Evolutionary conservation across 2,113 vertebrate genomes (phyloP).

Genomic region (Glareola pratincola): DNA sequence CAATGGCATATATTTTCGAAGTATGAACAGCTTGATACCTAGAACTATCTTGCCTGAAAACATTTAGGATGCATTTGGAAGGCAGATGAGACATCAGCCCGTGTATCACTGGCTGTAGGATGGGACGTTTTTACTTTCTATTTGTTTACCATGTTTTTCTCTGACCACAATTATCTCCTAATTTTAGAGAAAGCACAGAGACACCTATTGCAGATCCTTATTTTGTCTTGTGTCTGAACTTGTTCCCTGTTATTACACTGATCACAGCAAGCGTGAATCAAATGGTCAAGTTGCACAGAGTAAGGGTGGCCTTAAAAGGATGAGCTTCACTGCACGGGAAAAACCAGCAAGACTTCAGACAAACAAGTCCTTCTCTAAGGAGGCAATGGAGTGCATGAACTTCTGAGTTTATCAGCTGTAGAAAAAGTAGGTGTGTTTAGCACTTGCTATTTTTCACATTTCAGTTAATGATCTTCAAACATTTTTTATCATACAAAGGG

Average conservation of each 20-base stretch:
- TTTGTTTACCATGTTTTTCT: neutral
- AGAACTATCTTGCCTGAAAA: neutral
- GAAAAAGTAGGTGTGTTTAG: neutral
- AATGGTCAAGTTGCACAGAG: neutral
- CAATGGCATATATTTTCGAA: neutral
- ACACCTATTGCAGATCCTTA: neutral
- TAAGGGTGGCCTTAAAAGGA: neutral
- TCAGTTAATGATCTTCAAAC: neutral
- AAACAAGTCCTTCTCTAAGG: neutral
- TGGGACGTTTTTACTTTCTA: neutral
- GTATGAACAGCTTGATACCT: neutral
- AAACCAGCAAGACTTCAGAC: neutral
- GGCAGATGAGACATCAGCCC: neutral
- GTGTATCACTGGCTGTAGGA: neutral
- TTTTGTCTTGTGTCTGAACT: neutral
- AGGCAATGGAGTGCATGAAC: neutral
- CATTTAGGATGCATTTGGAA: neutral
- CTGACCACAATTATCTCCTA: neutral
- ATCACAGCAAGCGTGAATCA: neutral
- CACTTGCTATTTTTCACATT: neutral
- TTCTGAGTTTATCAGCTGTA: neutral
- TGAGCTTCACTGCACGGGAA: neutral
- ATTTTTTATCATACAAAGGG: neutral
- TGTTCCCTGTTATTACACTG: neutral
- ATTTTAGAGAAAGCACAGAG: neutral